phyloP scores from a whole-genome alignment of 2,113 vertebrate genomes.

The Sterrhoptilus dennistouni region DNA sequence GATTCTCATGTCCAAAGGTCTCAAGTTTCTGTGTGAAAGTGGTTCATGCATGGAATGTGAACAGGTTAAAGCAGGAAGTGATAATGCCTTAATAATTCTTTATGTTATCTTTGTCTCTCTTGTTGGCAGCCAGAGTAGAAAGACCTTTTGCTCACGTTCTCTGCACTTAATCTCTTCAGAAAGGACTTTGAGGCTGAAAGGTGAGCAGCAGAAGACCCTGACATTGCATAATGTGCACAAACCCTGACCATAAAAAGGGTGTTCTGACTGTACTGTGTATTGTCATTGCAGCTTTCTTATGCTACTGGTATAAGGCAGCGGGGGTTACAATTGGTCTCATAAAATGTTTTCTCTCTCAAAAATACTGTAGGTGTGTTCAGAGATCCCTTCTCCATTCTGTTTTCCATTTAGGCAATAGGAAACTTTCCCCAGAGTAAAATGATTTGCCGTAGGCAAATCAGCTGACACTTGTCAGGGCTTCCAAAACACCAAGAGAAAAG shows the following conservation, averaged over 20 bases:
- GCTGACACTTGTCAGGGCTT: neutral
- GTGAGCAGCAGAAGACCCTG: neutral
- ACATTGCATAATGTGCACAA: neutral
- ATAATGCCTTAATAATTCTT: slow-evolving; percentile 13
- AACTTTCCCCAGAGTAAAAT: neutral
- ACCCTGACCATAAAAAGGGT: neutral
- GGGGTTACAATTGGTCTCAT: neutral
- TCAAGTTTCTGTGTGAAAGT: slow-evolving; percentile 18
- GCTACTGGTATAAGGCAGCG: neutral
- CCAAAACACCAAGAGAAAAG: neutral
- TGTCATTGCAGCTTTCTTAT: neutral
- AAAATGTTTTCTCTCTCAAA: neutral
- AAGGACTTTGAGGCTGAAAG: slow-evolving; percentile 25
- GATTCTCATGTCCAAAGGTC: neutral
- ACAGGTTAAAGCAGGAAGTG: neutral
- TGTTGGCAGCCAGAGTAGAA: neutral
- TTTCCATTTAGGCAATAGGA: neutral
- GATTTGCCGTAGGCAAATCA: neutral
- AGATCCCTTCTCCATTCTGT: neutral
- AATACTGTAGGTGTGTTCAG: neutral
- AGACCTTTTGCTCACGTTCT: slow-evolving; percentile 17
- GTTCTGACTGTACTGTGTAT: neutral
- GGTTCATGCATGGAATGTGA: neutral
- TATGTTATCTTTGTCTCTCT: slow-evolving; percentile 22
- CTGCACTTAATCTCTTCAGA: slow-evolving; percentile 21